phyloP scores from a whole-genome alignment of 2,888 invertebrate genomes.

The Alcis repandata region DNA sequence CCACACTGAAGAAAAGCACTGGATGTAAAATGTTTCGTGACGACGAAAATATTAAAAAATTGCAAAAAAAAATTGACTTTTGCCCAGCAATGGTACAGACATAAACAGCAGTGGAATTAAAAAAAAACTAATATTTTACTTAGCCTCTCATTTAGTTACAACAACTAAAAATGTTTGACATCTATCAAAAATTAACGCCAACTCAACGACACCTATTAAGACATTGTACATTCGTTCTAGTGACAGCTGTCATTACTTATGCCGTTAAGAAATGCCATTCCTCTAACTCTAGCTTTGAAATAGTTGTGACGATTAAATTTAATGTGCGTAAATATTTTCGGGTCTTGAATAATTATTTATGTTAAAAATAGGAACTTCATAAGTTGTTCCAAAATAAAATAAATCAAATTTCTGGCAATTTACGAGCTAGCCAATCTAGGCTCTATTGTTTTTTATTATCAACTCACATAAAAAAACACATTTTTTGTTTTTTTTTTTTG shows the following conservation, averaged over 20 bases:
- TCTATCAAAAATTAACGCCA: constrained; percentile 51
- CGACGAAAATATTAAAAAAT: too few relatives aligned
- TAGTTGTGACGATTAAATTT: constrained; percentile 32
- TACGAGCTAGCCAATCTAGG: too few relatives aligned
- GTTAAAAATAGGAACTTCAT: constrained; percentile 7
- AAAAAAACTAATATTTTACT: too few relatives aligned
- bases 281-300: constrained; percentile 32
- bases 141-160: background rate
- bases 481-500: too few relatives aligned
- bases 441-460: too few relatives aligned
- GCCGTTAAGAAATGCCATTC: constrained; percentile 50
- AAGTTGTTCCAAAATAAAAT: background rate
- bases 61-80: too few relatives aligned
- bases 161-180: constrained; percentile 48
- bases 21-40: too few relatives aligned
- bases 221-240: constrained; percentile 56
- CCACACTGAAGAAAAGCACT: too few relatives aligned
- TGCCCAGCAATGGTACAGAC: too few relatives aligned
- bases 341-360: constrained; percentile 53
- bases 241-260: constrained; percentile 62
- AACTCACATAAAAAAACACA: too few relatives aligned
- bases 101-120: too few relatives aligned
- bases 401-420: too few relatives aligned
- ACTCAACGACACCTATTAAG: constrained; percentile 50
- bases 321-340: constrained; percentile 32